Conservation (phyloP, 2,888 invertebrate species). For the Aspidiotus destructor region DNA sequence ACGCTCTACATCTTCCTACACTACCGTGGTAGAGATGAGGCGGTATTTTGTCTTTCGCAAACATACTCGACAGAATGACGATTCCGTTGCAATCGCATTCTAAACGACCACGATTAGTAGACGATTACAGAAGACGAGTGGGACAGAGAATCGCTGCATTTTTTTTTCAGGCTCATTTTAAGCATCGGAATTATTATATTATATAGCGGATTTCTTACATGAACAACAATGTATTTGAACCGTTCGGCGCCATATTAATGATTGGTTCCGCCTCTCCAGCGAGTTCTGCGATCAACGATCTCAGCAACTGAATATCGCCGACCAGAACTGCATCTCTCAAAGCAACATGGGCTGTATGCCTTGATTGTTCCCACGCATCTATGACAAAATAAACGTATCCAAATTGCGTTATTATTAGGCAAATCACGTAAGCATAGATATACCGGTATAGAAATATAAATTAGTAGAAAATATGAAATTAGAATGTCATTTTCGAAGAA, state of each 20-base stretch:
- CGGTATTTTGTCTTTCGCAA: too few relatives aligned
- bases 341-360: slow-evolving; percentile 62
- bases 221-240: slow-evolving; percentile 77
- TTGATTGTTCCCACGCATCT: slow-evolving; percentile 64
- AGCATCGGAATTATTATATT: slow-evolving; percentile 1
- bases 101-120: too few relatives aligned
- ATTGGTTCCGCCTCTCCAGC: slow-evolving; percentile 60
- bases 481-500: too few relatives aligned
- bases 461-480: background rate
- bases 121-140: too few relatives aligned
- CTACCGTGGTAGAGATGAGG: too few relatives aligned
- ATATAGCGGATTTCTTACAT: slow-evolving; percentile 51
- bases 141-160: too few relatives aligned
- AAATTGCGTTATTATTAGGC: too few relatives aligned
- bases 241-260: slow-evolving; percentile 77
- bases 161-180: too few relatives aligned
- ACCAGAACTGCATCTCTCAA: slow-evolving; percentile 59
- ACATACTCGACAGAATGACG: too few relatives aligned
- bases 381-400: slow-evolving; percentile 37
- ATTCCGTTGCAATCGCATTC: too few relatives aligned
- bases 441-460: background rate
- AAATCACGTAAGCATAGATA: background rate
- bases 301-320: slow-evolving; percentile 60
- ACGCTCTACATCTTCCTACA: too few relatives aligned
- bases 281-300: slow-evolving; percentile 55